phyloP scores from a whole-genome alignment of 2,888 invertebrate species.

The Dolichomitus sp. region DNA sequence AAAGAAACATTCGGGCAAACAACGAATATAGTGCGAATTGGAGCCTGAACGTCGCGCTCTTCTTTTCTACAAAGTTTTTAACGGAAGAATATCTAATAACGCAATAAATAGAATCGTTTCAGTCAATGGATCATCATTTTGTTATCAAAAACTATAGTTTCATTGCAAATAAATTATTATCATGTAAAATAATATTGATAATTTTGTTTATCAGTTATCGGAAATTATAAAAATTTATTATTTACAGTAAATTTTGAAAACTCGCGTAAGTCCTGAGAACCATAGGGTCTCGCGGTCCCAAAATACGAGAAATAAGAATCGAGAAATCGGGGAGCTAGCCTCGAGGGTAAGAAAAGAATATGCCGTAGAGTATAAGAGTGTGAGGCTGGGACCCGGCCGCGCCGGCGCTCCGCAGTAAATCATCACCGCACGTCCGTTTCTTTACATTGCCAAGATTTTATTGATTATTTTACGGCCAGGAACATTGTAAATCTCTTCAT shows the following conservation, averaged over 20 bases:
- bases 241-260: conserved; percentile 20
- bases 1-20: conserved; percentile 51
- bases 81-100: not conserved
- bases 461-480: conserved; percentile 85
- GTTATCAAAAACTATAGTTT: not conserved
- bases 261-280: conserved; percentile 1
- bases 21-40: conserved; percentile 33
- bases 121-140: not conserved
- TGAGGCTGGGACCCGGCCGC: conserved; percentile 51
- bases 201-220: not conserved
- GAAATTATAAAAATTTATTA: not conserved
- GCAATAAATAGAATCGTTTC: not conserved
- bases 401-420: conserved; percentile 81
- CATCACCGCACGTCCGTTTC: conserved; percentile 84
- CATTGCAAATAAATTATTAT: not conserved
- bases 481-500: conserved; percentile 86
- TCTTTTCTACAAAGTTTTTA: not conserved
- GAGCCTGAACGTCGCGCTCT: not conserved
- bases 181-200: conserved; percentile 5
- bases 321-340: conserved; percentile 39
- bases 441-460: conserved; percentile 85
- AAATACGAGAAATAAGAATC: conserved; percentile 31
- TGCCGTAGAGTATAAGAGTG: conserved; percentile 8
- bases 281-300: conserved; percentile 19
- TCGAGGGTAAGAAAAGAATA: conserved; percentile 40